Evolutionary conservation across 2,888 invertebrate species (phyloP), one percentile per base, ranked within the genome.

Genomic region (Crocallis elinguaria): DNA sequence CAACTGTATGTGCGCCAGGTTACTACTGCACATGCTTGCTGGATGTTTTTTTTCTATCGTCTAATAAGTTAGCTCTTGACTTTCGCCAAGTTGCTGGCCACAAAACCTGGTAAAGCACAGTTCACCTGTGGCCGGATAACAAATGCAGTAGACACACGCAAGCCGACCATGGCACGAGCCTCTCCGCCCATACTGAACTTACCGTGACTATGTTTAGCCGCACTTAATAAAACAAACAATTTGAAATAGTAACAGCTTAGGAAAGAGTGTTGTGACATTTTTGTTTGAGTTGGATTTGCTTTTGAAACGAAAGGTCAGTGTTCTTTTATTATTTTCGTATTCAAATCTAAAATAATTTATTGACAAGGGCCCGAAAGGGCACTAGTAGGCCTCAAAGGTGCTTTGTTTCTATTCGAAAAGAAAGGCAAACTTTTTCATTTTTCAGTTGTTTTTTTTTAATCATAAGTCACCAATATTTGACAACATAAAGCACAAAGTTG

Each of bases 101-200:
- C 14, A 11, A 27, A 8, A n/a, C 9, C 39, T 55, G 50, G 59
- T 51, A 62, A 11, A 48, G 58, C 71, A 35, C 50, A 48, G 38
- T 38, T 42, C 27, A 50, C 55, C 50, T 37, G 41, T 23, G 44
- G 8, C 29, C 39, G 44, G 30, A 12, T 42, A 43, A 14, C 44
- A 23, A 38, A 41, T 38, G 55, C 60, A 57, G 60, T 52, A 45
- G n/a, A 11, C 52, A 37, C 32, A 29, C 36, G 33, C 12, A 25
- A 19, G 32, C 17, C 32, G 32, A 30, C 45, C 52, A 44, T 43
- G 49, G 25, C 43, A 33, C 50, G 6, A 5, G 36, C 29, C 39
- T 25, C 33, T 23, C 42, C 13, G 23, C 8, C 43, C 50, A 13
- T 33, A 44, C 50, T 50, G 43, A 8, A 4, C 41, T 36, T 36